Base-by-base conservation (phyloP, 2,113 vertebrate genomes). In the Cheilinus undulatus region DNA sequence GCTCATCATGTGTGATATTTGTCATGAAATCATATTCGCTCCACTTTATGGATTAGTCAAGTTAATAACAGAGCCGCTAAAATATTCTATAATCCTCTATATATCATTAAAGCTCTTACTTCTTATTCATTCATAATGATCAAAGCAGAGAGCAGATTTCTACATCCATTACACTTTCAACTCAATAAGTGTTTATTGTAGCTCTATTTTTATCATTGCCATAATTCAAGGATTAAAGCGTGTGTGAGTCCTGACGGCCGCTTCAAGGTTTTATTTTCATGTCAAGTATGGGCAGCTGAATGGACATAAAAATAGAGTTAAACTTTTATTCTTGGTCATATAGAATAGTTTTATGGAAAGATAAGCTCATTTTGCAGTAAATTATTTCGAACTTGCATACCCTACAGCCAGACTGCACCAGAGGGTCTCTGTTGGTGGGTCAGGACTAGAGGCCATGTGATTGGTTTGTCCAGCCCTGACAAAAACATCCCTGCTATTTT, bases 61-160 rank as follows among this genome's bases (percentile, higher is more conserved):
- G 43, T 49, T 62, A 65, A 50, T 43, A 77, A 26, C 27, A 46
- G 46, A 75, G 73, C 4, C 20, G 58, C 28, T 71, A 13, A 32
- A 62, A 66, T 42, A 49, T 69, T 78, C 73, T 57, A 38, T 84
- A 76, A 85, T 87, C 70, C 81, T 75, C 32, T 46, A 19, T 57
- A 19, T 57, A 57, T 32, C 2, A 3, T 84, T 57, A 68, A 67
- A 64, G 67, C 56, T 30, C 42, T 67, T 66, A 27, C 28, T 56
- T 30, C 38, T 23, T n/a, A 30, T 57, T 76, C 27, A 70, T 85
- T 73, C 75, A 34, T 59, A 66, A 51, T 58, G 80, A 91, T 85
- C 76, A 87, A 88, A 89, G 86, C 61, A 28, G 58, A 54, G 20
- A 26, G n/a, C 15, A 22, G 54, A 76, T 84, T 72, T 73, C 64